Conservation (phyloP, 2,797 vertebrate species). For the Schizopygopsis pylzovi region DNA sequence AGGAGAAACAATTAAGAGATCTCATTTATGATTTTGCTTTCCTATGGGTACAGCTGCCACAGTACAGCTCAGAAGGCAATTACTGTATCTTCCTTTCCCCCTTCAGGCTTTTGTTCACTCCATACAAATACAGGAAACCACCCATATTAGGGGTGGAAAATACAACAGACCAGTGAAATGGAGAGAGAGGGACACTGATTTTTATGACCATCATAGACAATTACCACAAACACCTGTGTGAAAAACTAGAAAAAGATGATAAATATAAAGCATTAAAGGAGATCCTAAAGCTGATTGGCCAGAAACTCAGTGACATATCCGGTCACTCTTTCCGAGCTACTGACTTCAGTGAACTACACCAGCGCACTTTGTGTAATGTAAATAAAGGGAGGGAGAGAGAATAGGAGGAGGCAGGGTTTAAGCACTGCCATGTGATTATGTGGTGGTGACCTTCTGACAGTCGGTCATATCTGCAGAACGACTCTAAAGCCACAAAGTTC, state of each 20-base stretch:
- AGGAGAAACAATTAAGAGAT: background rate
- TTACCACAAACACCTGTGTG: background rate
- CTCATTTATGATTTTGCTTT: background rate
- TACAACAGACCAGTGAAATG: constrained; percentile 24
- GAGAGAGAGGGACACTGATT: background rate
- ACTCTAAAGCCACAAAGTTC: constrained; percentile 43
- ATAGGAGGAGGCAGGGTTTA: constrained; percentile 37
- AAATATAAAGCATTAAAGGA: background rate
- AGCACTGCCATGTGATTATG: constrained; percentile 68
- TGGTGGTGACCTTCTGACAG: constrained; percentile 62
- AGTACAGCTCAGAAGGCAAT: background rate
- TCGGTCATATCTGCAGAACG: constrained; percentile 37
- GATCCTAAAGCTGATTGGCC: background rate
- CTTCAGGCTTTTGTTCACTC: constrained; percentile 29
- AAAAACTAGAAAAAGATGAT: background rate
- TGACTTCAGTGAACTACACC: constrained; percentile 31
- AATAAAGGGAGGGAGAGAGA: constrained; percentile 29
- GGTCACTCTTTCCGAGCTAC: constrained; percentile 23
- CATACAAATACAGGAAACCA: constrained; percentile 59
- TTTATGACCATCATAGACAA: too few relatives aligned
- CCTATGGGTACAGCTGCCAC: background rate
- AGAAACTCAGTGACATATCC: constrained; percentile 2
- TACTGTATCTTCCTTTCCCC: constrained; percentile 23
- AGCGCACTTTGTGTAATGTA: constrained; percentile 24
- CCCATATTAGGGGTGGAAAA: constrained; percentile 24